Percentiles rank a stretch among this genome's conserved stretches.
Conservation (phyloP, 2,113 vertebrate genomes). For the Symphodus melops region DNA sequence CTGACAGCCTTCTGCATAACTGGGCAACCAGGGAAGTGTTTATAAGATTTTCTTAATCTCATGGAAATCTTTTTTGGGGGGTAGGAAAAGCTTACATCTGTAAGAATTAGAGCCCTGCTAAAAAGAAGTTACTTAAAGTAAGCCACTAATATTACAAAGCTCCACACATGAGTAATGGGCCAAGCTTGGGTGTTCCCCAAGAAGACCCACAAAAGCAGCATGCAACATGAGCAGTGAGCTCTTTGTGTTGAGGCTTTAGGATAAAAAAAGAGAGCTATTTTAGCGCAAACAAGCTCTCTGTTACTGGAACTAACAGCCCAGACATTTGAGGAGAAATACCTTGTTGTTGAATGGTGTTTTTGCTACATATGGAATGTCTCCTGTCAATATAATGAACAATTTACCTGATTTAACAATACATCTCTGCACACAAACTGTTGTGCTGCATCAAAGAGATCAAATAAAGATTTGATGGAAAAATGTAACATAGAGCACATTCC, state of each 20-base stretch:
- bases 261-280: conserved; percentile 5
- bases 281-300: conserved; percentile 7
- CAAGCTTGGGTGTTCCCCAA: conserved; percentile 24
- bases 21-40: background rate
- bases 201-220: conserved; percentile 37
- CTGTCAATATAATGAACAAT: background rate
- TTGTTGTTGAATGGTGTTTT: conserved; percentile 22
- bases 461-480: background rate
- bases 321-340: conserved; percentile 25
- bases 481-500: background rate
- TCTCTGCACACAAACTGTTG: background rate
- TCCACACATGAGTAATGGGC: conserved; percentile 19
- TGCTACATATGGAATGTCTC: conserved; percentile 22
- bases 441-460: background rate
- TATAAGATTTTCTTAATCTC: background rate
- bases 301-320: conserved; percentile 27
- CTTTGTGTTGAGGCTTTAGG: conserved; percentile 26
- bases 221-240: background rate
- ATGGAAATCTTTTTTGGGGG: conserved; percentile 2
- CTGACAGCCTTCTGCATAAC: background rate
- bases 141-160: background rate
- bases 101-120: background rate
- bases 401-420: conserved; percentile 1
- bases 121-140: background rate
- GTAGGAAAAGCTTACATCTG: background rate